phyloP scores from a whole-genome alignment of 2,888 invertebrate species.

The Flexamia atlantica region DNA sequence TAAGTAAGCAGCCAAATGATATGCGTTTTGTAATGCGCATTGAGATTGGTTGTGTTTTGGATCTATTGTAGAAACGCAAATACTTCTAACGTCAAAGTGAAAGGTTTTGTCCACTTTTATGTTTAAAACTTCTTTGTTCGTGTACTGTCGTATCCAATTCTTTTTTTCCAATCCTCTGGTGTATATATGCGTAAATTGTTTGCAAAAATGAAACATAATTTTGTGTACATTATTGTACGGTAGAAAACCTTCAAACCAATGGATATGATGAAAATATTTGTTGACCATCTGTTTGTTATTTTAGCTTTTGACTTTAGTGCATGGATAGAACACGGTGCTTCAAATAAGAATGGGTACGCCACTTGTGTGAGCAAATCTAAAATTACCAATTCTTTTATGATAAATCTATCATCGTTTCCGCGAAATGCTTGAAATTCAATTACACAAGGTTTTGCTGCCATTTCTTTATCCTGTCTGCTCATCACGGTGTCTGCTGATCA shows the following conservation, averaged over 20 bases:
- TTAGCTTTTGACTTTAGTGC: not conserved
- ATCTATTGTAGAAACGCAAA: not conserved
- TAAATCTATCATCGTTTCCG: not conserved
- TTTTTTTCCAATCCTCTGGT: not conserved
- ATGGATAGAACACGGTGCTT: not conserved
- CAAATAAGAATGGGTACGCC: not conserved
- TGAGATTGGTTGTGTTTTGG: not conserved
- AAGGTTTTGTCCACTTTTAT: not conserved
- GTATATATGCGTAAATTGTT: not conserved
- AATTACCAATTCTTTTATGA: conserved; percentile 18
- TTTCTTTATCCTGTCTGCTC: not conserved
- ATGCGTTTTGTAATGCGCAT: not conserved
- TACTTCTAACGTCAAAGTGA: not conserved
- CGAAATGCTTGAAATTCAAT: conserved; percentile 20
- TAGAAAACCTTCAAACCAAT: not conserved
- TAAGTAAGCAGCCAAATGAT: not conserved
- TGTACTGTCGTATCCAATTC: not conserved
- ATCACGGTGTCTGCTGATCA: not conserved
- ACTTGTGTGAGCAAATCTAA: not conserved
- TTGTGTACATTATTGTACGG: not conserved
- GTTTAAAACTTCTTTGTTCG: not conserved
- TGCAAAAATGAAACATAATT: not conserved
- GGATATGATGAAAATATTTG: conserved; percentile 4
- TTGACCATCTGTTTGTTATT: not conserved
- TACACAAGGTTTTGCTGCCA: not conserved